Evolutionary conservation across 2,113 vertebrate species (phyloP).

Genomic region (Trinectes maculatus): DNA sequence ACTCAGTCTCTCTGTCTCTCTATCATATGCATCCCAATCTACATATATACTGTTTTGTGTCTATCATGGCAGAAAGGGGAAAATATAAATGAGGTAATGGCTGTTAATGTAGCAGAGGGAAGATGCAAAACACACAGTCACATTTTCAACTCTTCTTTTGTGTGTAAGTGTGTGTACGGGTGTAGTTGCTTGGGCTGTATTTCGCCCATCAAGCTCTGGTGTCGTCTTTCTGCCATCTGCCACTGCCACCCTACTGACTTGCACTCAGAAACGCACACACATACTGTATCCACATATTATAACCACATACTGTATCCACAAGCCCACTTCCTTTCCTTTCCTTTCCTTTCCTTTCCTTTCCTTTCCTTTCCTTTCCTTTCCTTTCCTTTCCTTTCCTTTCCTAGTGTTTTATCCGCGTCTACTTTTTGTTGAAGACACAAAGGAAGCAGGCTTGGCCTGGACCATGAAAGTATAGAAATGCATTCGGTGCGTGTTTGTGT

Average conservation of each 20-base stretch:
- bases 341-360: neutral
- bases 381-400: neutral
- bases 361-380: neutral
- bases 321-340: neutral
- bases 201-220: conserved; percentile 75
- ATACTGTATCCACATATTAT: no score
- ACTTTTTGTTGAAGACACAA: conserved; percentile 11
- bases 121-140: conserved; percentile 24
- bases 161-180: conserved; percentile 26
- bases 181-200: conserved; percentile 75
- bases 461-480: conserved; percentile 35
- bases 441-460: neutral
- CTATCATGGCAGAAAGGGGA: neutral
- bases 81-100: conserved; percentile 13
- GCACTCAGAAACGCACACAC: conserved; percentile 21
- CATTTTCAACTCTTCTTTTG: conserved; percentile 34
- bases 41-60: neutral
- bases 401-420: neutral
- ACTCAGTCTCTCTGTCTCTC: no score
- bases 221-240: conserved; percentile 83
- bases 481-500: conserved; percentile 48
- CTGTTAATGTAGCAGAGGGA: conserved; percentile 7
- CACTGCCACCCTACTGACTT: conserved; percentile 62
- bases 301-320: neutral
- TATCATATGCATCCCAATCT: neutral